phyloP scores from a whole-genome alignment of 1,140 invertebrate species.

The Trachymyrmex cornetzi region DNA sequence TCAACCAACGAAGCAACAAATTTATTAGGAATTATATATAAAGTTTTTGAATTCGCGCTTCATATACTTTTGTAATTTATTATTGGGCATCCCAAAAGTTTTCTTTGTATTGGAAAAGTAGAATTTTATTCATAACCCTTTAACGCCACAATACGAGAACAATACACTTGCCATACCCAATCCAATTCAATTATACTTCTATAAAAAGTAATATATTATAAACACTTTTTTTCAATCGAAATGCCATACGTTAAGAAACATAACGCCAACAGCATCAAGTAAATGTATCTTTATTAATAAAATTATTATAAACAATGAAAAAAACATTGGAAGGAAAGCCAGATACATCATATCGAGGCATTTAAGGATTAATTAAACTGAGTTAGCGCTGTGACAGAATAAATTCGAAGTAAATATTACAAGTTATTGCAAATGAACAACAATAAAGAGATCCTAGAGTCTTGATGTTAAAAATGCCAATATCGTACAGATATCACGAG shows the following conservation, averaged over 20 bases:
- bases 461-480: neutral
- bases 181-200: too few relatives aligned
- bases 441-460: neutral
- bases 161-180: too few relatives aligned
- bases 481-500: neutral
- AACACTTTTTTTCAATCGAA: too few relatives aligned
- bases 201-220: too few relatives aligned
- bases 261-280: too few relatives aligned
- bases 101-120: neutral
- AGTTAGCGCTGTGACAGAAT: neutral
- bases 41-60: neutral
- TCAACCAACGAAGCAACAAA: neutral
- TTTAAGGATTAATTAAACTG: neutral
- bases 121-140: neutral
- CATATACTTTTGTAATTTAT: neutral
- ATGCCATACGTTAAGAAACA: too few relatives aligned
- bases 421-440: neutral
- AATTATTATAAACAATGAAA: too few relatives aligned
- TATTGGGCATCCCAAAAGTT: neutral
- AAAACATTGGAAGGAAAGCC: too few relatives aligned
- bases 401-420: neutral
- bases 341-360: too few relatives aligned
- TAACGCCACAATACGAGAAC: too few relatives aligned
- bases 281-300: too few relatives aligned
- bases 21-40: constrained; percentile 15